phyloP scores from a whole-genome alignment of 1,140 invertebrate species.

The Ptiloglossa arizonensis region DNA sequence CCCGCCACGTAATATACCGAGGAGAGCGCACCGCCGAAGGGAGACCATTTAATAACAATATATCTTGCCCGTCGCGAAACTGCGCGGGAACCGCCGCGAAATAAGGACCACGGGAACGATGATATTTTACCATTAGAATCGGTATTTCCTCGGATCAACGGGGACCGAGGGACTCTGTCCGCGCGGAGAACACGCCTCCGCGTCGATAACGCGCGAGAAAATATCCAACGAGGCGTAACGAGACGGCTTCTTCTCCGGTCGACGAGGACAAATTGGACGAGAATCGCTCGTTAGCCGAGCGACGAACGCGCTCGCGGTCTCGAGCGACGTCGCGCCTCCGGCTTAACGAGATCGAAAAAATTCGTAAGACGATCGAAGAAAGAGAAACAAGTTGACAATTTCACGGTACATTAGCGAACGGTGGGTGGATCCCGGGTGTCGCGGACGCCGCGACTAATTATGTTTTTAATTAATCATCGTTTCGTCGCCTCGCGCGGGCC shows the following conservation, averaged over 20 bases:
- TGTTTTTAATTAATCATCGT: conserved; percentile 79
- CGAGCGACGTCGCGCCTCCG: conserved; percentile 34
- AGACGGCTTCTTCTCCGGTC: background rate
- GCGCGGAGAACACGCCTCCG: no score
- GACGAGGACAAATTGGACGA: conserved; percentile 27
- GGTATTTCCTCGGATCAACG: conserved; percentile 38
- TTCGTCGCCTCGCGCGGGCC: conserved; percentile 66
- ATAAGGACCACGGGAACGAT: conserved; percentile 2
- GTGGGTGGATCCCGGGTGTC: conserved; percentile 60
- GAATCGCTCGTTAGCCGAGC: conserved; percentile 57
- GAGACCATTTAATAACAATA: conserved; percentile 81
- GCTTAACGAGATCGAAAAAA: conserved; percentile 54
- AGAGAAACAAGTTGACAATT: conserved; percentile 70
- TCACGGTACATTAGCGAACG: conserved; percentile 73
- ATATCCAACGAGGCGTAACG: background rate
- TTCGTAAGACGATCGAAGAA: background rate
- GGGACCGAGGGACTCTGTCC: no score
- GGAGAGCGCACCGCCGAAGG: conserved; percentile 68
- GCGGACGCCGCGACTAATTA: conserved; percentile 69
- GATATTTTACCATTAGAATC: conserved; percentile 49
- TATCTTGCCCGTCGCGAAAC: conserved; percentile 77
- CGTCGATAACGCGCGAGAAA: background rate
- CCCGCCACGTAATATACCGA: conserved; percentile 75
- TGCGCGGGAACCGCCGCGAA: conserved; percentile 39
- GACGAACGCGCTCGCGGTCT: no score